These are phyloP conservation scores for Bembecia ichneumoniformis DNA, from an alignment of 2,888 invertebrate genomes.

Conservation along the genomic window DNA sequence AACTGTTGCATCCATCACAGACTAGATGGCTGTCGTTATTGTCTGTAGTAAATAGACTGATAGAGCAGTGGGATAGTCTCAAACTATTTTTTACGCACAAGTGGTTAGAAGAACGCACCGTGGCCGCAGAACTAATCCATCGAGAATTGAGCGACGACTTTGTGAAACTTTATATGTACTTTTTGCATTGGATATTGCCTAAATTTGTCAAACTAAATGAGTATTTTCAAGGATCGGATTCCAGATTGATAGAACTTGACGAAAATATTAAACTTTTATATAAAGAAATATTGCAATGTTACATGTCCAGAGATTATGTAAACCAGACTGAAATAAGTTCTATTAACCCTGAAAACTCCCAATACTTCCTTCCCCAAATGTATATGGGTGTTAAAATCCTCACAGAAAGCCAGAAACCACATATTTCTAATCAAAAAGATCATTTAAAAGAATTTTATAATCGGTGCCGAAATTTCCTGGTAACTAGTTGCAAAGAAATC, in stretches of 20 bases:
- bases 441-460: conserved; percentile 2
- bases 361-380: conserved; percentile 6
- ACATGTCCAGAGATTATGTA: conserved; percentile 2
- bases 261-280: conserved; percentile 3
- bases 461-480: conserved; percentile 3
- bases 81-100: neutral
- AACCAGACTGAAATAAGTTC: conserved; percentile 3
- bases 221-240: conserved; percentile 4
- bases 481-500: conserved; percentile 5
- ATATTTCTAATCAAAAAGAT: conserved; percentile 3
- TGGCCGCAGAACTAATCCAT: conserved; percentile 3
- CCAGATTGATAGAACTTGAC: conserved; percentile 3
- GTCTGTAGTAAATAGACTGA: neutral
- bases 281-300: conserved; percentile 4
- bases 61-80: conserved; percentile 2
- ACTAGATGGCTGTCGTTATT: neutral
- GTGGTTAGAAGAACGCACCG: conserved; percentile 4
- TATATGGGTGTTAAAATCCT: conserved; percentile 9
- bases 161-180: conserved; percentile 4
- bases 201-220: conserved; percentile 4
- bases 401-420: conserved; percentile 4
- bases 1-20: too few species aligned
- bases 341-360: conserved; percentile 6
- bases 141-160: neutral
- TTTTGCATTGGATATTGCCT: conserved; percentile 5